Evolutionary conservation across 2,113 vertebrate species (phyloP).

Genomic region (Orthonyx spaldingii): DNA sequence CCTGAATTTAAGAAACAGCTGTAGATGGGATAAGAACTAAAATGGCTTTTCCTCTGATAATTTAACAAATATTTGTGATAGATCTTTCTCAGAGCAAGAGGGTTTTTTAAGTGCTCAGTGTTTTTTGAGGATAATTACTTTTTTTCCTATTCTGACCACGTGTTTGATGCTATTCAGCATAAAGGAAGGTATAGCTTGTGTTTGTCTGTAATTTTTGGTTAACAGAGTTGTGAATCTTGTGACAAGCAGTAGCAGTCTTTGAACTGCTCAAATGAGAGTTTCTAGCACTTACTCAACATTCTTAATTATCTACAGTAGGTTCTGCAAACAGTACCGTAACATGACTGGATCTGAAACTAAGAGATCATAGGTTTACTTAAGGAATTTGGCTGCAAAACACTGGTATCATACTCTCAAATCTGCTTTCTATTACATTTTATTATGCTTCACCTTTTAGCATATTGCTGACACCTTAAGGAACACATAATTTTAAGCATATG

Average conservation of each 20-base stretch:
- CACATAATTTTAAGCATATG: not conserved
- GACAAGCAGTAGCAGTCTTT: not conserved
- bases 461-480: not conserved
- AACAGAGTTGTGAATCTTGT: not conserved
- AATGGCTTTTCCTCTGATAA: not conserved
- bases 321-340: not conserved
- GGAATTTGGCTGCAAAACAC: not conserved
- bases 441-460: not conserved
- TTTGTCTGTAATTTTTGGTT: not conserved
- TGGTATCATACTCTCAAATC: not conserved
- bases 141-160: not conserved
- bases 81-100: not conserved
- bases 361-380: not conserved
- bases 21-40: not conserved
- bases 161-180: not conserved
- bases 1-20: not conserved
- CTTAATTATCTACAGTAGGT: not conserved
- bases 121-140: not conserved
- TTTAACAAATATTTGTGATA: not conserved
- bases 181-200: not conserved
- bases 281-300: not conserved
- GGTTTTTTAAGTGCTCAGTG: not conserved
- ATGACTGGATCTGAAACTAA: not conserved
- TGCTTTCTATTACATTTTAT: not conserved
- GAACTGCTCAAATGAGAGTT: not conserved